Percentiles rank a stretch among this genome's conserved stretches.
Conservation (phyloP, 2,888 invertebrate genomes). For the Pterostichus niger region DNA sequence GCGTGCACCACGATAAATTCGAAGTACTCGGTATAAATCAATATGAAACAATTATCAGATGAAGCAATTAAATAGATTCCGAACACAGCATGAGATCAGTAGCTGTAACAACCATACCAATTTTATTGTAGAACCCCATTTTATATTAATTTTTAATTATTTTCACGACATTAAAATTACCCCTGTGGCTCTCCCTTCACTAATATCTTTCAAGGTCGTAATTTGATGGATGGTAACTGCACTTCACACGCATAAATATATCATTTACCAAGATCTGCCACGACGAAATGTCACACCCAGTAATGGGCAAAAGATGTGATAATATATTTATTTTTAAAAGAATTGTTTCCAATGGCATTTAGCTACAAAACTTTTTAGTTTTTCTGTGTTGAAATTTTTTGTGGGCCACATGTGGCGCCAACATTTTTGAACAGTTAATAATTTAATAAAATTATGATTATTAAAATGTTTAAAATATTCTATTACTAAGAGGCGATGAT, state of each 20-base stretch:
- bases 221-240: too few species aligned
- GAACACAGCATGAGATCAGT: conserved; percentile 61
- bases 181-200: too few species aligned
- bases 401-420: conserved; percentile 21
- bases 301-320: too few species aligned
- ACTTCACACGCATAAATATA: too few species aligned
- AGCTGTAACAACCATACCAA: conserved; percentile 11
- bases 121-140: background rate
- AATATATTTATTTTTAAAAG: background rate
- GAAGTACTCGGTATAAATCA: conserved; percentile 64
- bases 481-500: conserved; percentile 35
- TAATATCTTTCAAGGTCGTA: too few species aligned
- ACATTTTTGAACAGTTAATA: conserved; percentile 43
- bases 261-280: too few species aligned
- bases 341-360: conserved; percentile 21
- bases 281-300: too few species aligned
- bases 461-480: conserved; percentile 52
- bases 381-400: background rate
- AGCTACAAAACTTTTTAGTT: background rate
- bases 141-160: too few species aligned
- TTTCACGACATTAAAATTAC: too few species aligned
- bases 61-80: conserved; percentile 65
- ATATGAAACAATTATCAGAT: conserved; percentile 65
- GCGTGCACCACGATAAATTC: conserved; percentile 46
- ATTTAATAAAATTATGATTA: conserved; percentile 46